phyloP scores from a whole-genome alignment of 2,797 vertebrate genomes.

The Sebastes umbrosus region DNA sequence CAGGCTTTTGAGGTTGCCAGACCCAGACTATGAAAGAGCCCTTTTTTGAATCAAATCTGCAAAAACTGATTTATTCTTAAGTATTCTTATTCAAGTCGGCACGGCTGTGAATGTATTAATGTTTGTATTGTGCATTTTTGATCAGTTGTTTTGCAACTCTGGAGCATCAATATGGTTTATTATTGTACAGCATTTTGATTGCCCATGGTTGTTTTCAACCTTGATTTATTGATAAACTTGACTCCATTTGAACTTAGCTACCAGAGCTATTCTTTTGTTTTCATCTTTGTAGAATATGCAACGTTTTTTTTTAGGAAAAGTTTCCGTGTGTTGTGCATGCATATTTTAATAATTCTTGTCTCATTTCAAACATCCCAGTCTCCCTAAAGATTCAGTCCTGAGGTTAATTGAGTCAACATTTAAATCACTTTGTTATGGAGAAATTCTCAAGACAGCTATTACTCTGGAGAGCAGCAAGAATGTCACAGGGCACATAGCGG shows the following conservation, averaged over 20 bases:
- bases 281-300: background rate
- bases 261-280: background rate
- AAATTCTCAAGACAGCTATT: slow-evolving; percentile 21
- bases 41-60: slow-evolving; percentile 2
- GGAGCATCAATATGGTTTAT: background rate
- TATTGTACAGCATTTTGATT: background rate
- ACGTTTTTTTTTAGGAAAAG: background rate
- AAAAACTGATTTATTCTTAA: background rate
- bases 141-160: background rate
- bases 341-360: slow-evolving; percentile 36
- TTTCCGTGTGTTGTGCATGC: slow-evolving; percentile 3
- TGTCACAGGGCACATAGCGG: slow-evolving; percentile 12
- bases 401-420: slow-evolving; percentile 41
- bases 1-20: slow-evolving; percentile 4
- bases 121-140: background rate
- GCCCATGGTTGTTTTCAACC: background rate
- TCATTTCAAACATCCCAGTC: slow-evolving; percentile 19
- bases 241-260: background rate
- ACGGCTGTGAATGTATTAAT: background rate
- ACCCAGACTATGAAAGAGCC: background rate
- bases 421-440: slow-evolving; percentile 27
- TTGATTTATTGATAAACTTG: slow-evolving; percentile 2
- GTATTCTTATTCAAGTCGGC: background rate
- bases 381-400: background rate
- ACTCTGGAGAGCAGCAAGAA: slow-evolving; percentile 11